Base-by-base conservation (phyloP, 2,888 invertebrate genomes). In the Dryadula phaetusa region DNA sequence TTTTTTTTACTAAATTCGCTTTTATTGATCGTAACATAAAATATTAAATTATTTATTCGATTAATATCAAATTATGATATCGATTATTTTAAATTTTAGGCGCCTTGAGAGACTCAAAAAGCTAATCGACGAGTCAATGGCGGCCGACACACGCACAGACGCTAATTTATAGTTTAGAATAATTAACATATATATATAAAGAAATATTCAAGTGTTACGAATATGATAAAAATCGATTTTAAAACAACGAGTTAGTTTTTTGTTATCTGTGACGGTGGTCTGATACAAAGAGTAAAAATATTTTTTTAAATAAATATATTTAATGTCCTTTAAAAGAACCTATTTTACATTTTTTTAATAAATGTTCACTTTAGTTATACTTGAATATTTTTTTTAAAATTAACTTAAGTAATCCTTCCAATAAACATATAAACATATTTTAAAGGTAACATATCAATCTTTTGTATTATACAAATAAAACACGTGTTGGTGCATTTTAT, bases 111-210 rank as follows among this genome's bases (percentile, higher is more conserved):
- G 69, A 75, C 87, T 91, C 76, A 89, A 85, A 87, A 65, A 74
- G 63, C 83, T 82, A 70, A 81, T 91, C 69, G 88, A 88, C 79
- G 89, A 86, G 66, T 85, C 84, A 72, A 87, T 88, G 83, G 80
- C 88, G 81, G 79, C 83, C 52, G 77, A 79, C 54, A 69, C 82
- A 81, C 77, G 70, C 71, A 62, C 44, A 60, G 44, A 66, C 40
- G 56, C n/a, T 40, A n/a, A 14, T 40, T 40, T 22, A 20, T 56
- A 56, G 40, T 28, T 16, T 32, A 32, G 10, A 12, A 32, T 52
- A 20, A 44, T 5, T 2, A n/a, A 28, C 7, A 49, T 28, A 52
- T 8, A 22, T 22, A 56, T n/a, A 40, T 20, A 40, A 8, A n/a
- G 37, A 16, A 40, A 40, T 56, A 16, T 56, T 40, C 40, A 56